Percentiles rank a stretch among this genome's conserved stretches.
These are phyloP conservation scores for Lophotriccus pileatus DNA, from an alignment of 2,797 vertebrate species.

Conservation along the genomic window DNA sequence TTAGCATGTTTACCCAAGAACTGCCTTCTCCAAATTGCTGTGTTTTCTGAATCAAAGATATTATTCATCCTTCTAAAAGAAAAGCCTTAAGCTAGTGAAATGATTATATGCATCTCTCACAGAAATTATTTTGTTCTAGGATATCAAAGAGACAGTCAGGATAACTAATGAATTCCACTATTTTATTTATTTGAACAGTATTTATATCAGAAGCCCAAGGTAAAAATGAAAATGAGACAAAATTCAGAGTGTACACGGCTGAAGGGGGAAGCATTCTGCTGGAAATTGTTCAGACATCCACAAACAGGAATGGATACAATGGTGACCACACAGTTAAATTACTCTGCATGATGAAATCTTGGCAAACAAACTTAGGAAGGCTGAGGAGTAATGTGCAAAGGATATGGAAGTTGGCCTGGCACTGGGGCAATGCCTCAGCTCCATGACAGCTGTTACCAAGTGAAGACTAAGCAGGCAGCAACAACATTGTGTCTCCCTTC, in stretches of 20 bases:
- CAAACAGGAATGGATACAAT: background rate
- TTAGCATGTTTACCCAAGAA: background rate
- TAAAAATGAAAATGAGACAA: background rate
- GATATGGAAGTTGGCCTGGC: background rate
- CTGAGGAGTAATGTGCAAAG: background rate
- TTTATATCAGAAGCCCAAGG: background rate
- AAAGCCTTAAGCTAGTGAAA: background rate
- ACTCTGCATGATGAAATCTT: background rate
- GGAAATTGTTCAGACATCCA: background rate
- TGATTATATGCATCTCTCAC: background rate
- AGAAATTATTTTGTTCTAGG: background rate
- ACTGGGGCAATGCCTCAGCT: background rate
- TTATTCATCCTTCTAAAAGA: background rate
- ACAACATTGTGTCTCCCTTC: background rate
- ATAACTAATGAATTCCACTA: background rate
- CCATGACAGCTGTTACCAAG: slow-evolving; percentile 2
- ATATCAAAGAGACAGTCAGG: background rate
- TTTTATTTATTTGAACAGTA: background rate
- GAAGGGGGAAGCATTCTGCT: background rate
- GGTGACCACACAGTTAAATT: background rate
- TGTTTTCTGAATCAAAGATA: background rate
- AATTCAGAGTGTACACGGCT: background rate
- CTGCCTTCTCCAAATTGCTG: background rate
- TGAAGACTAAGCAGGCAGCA: background rate
- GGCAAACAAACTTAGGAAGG: background rate